phyloP scores from a whole-genome alignment of 2,797 vertebrate genomes.

The Sebastolobus alascanus region DNA sequence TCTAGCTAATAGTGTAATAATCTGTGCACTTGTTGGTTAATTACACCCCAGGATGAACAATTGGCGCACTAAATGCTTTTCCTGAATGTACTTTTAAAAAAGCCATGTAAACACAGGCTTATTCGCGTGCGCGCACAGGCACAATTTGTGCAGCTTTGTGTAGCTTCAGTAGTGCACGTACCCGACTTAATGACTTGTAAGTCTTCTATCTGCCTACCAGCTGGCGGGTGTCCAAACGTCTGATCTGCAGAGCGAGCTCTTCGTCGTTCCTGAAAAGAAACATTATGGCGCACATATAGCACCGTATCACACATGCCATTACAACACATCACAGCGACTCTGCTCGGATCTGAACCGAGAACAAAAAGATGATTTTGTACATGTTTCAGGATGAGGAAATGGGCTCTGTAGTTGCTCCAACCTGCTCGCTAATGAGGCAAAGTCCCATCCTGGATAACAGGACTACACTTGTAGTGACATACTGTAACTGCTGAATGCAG shows the following conservation, averaged over 20 bases:
- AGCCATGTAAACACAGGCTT: slow-evolving; percentile 58
- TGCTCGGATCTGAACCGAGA: slow-evolving; percentile 26
- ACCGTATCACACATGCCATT: slow-evolving; percentile 6
- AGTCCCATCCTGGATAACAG: slow-evolving; percentile 36
- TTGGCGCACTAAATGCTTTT: slow-evolving; percentile 54
- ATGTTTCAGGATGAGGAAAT: slow-evolving; percentile 20
- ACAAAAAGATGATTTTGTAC: slow-evolving; percentile 28
- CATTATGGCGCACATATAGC: slow-evolving; percentile 17
- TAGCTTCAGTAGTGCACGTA: slow-evolving; percentile 43
- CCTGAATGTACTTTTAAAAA: slow-evolving; percentile 45
- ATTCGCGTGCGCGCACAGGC: slow-evolving; percentile 5
- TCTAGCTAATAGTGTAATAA: slow-evolving; percentile 59
- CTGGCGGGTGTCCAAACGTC: slow-evolving; percentile 66
- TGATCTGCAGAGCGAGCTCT: slow-evolving; percentile 46
- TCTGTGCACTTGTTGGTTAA: slow-evolving; percentile 63
- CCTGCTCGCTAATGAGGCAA: slow-evolving; percentile 54
- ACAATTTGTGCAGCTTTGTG: slow-evolving; percentile 54
- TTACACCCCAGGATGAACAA: slow-evolving; percentile 72
- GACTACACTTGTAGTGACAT: slow-evolving; percentile 18
- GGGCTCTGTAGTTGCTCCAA: slow-evolving; percentile 35
- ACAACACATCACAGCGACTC: slow-evolving; percentile 34
- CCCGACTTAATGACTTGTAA: slow-evolving; percentile 69
- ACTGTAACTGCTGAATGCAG: slow-evolving; percentile 32
- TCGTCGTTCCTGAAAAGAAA: slow-evolving; percentile 38
- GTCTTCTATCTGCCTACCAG: slow-evolving; percentile 60